Percentiles rank a stretch among this genome's conserved stretches.
These are phyloP conservation scores for Sanderia malayensis DNA, from an alignment of 30 jellyfish, hydroid and myxozoan genomes.

Conservation along the genomic window DNA sequence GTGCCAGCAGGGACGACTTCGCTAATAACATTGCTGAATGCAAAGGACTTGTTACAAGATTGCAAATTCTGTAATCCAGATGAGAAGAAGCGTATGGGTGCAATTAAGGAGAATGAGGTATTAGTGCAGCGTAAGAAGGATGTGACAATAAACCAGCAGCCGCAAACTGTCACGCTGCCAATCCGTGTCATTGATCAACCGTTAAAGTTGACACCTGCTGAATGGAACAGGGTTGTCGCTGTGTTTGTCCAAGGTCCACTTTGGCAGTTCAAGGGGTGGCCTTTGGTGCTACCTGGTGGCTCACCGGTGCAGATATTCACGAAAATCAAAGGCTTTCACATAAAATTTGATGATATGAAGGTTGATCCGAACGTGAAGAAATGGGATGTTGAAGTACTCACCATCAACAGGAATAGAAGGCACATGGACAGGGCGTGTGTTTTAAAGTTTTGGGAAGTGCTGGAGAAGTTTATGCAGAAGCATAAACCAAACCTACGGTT, in stretches of 20 bases:
- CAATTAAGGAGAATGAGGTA: constrained; percentile 76
- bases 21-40: constrained; percentile 66
- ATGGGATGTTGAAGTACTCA: constrained; percentile 91
- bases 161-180: constrained; percentile 92
- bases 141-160: constrained; percentile 62
- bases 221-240: constrained; percentile 99
- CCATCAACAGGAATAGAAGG: constrained; percentile 90
- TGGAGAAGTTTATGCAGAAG: constrained; percentile 81
- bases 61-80: constrained; percentile 72
- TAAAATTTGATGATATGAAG: constrained; percentile 82
- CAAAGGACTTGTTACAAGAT: constrained; percentile 83
- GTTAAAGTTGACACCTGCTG: constrained; percentile 72
- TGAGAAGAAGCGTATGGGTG: constrained; percentile 72
- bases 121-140: constrained; percentile 90
- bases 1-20: constrained; percentile 96
- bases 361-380: constrained; percentile 87
- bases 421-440: constrained; percentile 98
- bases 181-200: constrained; percentile 86
- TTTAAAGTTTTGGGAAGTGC: constrained; percentile 89
- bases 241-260: constrained; percentile 99
- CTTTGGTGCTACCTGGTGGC: constrained; percentile 81
- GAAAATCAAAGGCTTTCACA: constrained; percentile 89
- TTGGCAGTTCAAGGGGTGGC: constrained; percentile 99
- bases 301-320: constrained; percentile 95
- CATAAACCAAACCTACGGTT: constrained; percentile 86